Conservation (phyloP, 2,797 vertebrate genomes). For the Cyprinodon diabolis region DNA sequence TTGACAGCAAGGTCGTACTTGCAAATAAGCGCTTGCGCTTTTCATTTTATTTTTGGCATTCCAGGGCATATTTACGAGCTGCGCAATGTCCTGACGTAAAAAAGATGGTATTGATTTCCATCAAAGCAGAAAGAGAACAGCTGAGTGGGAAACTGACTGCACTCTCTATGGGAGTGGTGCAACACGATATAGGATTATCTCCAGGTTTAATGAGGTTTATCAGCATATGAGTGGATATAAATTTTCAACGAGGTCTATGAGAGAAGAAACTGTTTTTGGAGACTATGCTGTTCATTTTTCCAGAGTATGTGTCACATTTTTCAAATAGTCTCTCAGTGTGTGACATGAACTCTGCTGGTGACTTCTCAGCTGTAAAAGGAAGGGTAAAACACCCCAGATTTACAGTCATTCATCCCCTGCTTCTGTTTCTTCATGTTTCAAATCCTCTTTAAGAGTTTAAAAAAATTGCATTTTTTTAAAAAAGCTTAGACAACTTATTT, state of each 20-base stretch:
- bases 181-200: conserved; percentile 1
- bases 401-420: neutral
- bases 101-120: conserved; percentile 17
- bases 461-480: neutral
- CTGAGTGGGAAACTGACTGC: conserved; percentile 1
- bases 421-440: neutral
- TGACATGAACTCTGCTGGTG: conserved; percentile 1
- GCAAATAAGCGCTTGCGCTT: conserved; percentile 11
- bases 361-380: neutral
- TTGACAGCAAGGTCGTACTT: neutral
- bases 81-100: conserved; percentile 1
- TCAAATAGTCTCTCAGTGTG: neutral
- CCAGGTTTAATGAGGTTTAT: conserved; percentile 11
- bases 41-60: conserved; percentile 9
- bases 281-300: neutral
- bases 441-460: neutral
- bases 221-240: neutral
- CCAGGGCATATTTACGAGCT: conserved; percentile 18
- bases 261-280: neutral
- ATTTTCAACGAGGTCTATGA: neutral
- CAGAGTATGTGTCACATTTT: conserved; percentile 4
- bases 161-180: neutral
- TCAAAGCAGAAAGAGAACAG: neutral
- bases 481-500: neutral
- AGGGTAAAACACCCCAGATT: neutral